These are phyloP conservation scores for Lasioglossum lativentre DNA, from an alignment of 2,888 invertebrate genomes.

Conservation along the genomic window DNA sequence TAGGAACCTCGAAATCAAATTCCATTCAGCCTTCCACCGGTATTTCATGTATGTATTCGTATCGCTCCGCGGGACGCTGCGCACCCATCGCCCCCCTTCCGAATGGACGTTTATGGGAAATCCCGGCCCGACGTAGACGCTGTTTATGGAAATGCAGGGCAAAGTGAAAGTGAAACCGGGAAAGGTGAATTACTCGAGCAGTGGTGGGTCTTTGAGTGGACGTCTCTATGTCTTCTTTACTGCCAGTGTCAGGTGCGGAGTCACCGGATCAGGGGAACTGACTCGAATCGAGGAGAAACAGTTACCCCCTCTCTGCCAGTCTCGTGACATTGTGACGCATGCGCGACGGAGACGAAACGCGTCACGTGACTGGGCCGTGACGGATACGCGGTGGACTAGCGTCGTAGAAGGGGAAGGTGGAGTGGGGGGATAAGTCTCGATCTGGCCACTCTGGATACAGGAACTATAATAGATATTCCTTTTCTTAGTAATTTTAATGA, in stretches of 20 bases:
- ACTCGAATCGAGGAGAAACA: too few species aligned
- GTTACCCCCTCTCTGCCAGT: too few species aligned
- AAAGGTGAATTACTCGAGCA: neutral
- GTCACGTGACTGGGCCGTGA: too few species aligned
- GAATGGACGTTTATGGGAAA: conserved; percentile 37
- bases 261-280: too few species aligned
- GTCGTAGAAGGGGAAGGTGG: too few species aligned
- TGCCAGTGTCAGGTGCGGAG: neutral
- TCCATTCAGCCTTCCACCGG: conserved; percentile 26
- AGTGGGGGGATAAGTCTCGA: too few species aligned
- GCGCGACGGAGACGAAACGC: too few species aligned
- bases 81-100: neutral
- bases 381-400: too few species aligned
- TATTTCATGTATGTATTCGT: conserved; percentile 35
- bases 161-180: neutral
- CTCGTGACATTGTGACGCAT: too few species aligned
- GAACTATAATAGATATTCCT: too few species aligned
- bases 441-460: too few species aligned
- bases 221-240: neutral
- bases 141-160: neutral
- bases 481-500: too few species aligned
- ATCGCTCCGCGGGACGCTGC: conserved; percentile 37
- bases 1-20: conserved; percentile 47
- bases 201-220: neutral
- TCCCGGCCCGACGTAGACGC: conserved; percentile 9